phyloP scores from a whole-genome alignment of 2,797 vertebrate genomes.

The Phataginus tetradactyla region DNA sequence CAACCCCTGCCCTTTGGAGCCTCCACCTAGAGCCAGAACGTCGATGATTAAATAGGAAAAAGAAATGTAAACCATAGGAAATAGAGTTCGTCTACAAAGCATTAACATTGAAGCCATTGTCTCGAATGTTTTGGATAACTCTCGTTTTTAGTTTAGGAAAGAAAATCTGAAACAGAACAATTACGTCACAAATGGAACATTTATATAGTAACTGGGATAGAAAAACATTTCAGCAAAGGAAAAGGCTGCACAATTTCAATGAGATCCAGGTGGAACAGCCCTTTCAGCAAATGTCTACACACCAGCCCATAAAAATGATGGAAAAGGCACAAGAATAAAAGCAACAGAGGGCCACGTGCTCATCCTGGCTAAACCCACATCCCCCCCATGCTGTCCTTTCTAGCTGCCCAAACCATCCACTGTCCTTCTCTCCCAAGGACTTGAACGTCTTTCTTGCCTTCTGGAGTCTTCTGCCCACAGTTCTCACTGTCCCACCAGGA shows the following conservation, averaged over 20 bases:
- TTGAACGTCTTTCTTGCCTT: not conserved
- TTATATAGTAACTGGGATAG: constrained; percentile 19
- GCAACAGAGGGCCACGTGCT: not conserved
- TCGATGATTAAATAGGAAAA: not conserved
- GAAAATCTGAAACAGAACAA: constrained; percentile 73
- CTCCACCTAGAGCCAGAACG: not conserved
- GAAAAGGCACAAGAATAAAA: not conserved
- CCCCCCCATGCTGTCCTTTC: not conserved
- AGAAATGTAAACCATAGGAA: constrained; percentile 12
- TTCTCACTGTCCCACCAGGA: not conserved
- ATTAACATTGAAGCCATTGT: not conserved
- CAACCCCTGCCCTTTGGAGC: not conserved
- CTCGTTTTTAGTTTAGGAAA: constrained; percentile 56
- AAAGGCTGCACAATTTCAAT: constrained; percentile 9
- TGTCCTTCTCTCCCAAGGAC: not conserved
- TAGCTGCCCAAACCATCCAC: not conserved
- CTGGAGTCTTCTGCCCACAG: not conserved
- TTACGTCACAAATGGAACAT: constrained; percentile 67
- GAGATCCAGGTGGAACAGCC: constrained; percentile 48
- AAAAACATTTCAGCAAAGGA: not conserved
- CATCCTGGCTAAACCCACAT: not conserved
- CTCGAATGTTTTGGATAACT: constrained; percentile 42
- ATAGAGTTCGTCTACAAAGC: not conserved
- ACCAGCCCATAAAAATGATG: constrained; percentile 21
- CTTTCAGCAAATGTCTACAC: constrained; percentile 15